Conservation (phyloP, 2,888 invertebrate genomes). For the Diaprepes abbreviatus region DNA sequence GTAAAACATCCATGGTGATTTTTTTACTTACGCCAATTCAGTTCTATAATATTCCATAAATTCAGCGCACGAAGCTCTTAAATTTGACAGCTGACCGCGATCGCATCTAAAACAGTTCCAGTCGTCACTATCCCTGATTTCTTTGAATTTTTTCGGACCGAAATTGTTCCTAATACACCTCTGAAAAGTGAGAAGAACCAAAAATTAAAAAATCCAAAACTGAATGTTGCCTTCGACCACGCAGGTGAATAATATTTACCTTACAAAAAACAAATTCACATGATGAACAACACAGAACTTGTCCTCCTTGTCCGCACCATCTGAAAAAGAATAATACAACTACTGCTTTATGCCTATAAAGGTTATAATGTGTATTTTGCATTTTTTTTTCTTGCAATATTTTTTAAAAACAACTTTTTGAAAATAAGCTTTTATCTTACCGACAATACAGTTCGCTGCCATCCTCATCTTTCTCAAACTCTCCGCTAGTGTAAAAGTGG, state of each 20-base stretch:
- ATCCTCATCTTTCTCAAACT: constrained; percentile 87
- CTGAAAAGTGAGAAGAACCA: too few relatives aligned
- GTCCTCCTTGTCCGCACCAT: constrained; percentile 83
- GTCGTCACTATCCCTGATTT: constrained; percentile 82
- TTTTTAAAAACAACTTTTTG: too few relatives aligned
- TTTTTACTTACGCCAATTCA: constrained; percentile 71
- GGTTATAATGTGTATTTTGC: too few relatives aligned
- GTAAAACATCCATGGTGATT: neutral
- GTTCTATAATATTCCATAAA: constrained; percentile 77
- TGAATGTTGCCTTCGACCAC: too few relatives aligned
- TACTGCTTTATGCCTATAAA: too few relatives aligned
- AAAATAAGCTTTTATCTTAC: constrained; percentile 24
- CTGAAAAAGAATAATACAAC: too few relatives aligned
- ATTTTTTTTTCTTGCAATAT: too few relatives aligned
- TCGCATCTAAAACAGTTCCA: constrained; percentile 87
- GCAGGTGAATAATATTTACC: constrained; percentile 68
- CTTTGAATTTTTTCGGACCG: constrained; percentile 75
- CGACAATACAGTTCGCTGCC: constrained; percentile 84
- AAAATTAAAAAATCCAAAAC: neutral
- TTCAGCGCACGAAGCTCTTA: constrained; percentile 81
- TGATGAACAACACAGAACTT: constrained; percentile 82
- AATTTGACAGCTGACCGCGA: constrained; percentile 75
- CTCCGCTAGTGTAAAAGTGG: constrained; percentile 84
- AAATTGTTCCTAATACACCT: constrained; percentile 84
- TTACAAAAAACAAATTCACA: constrained; percentile 83